Evolutionary conservation across 2,113 vertebrate genomes (phyloP).

Genomic region (Psittacula cyanocephala): DNA sequence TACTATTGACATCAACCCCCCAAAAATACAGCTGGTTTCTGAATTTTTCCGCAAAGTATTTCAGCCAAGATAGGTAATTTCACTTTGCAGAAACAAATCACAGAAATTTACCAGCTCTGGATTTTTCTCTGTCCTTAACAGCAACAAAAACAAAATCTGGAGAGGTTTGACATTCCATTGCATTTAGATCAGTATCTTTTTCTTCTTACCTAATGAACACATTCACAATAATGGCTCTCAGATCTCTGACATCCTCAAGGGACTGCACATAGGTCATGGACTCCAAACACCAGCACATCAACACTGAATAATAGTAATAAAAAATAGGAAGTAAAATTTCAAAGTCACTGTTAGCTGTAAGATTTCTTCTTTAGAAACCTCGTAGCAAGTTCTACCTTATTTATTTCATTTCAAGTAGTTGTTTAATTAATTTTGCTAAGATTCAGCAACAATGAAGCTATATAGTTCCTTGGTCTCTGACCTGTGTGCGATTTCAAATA

Average conservation of each 20-base stretch:
- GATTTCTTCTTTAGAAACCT: slow-evolving; percentile 62
- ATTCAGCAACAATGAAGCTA: slow-evolving; percentile 55
- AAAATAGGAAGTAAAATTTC: slow-evolving; percentile 32
- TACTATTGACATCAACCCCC: background rate
- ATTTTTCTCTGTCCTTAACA: background rate
- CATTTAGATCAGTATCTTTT: slow-evolving; percentile 65
- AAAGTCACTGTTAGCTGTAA: slow-evolving; percentile 52
- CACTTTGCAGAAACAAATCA: background rate
- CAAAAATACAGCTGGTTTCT: background rate
- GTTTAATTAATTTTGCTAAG: slow-evolving; percentile 51
- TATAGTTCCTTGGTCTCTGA: slow-evolving; percentile 41
- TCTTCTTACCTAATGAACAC: slow-evolving; percentile 66
- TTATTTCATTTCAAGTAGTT: slow-evolving; percentile 63
- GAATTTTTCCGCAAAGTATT: background rate
- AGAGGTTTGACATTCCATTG: slow-evolving; percentile 55
- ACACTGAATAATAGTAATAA: slow-evolving; percentile 42
- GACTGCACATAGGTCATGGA: slow-evolving; percentile 46
- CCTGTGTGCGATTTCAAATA: slow-evolving; percentile 18
- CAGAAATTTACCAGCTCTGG: background rate
- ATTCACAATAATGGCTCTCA: slow-evolving; percentile 64
- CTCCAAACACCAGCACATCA: slow-evolving; percentile 46
- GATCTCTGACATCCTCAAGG: slow-evolving; percentile 64
- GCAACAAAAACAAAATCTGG: slow-evolving; percentile 13
- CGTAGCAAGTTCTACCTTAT: slow-evolving; percentile 37
- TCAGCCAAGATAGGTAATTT: slow-evolving; percentile 17